phyloP scores from a whole-genome alignment of 2,113 vertebrate species.

The Bujurquina vittata region DNA sequence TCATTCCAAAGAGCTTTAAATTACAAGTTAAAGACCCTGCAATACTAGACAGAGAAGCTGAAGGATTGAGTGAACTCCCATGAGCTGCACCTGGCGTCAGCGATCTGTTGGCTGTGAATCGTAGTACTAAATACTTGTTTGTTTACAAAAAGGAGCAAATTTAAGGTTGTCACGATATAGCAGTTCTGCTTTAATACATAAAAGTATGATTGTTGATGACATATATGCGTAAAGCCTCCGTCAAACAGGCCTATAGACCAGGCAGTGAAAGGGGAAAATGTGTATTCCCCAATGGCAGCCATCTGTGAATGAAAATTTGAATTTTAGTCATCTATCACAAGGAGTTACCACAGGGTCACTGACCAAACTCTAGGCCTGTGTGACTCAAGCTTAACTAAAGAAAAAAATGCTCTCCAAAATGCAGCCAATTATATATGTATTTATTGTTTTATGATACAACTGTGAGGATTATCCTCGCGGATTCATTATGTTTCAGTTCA shows the following conservation, averaged over 20 bases:
- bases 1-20: not conserved
- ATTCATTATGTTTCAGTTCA: not conserved
- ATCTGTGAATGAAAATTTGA: not conserved
- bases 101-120: not conserved
- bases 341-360: not conserved
- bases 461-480: not conserved
- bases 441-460: not conserved
- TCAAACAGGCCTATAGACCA: not conserved
- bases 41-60: not conserved
- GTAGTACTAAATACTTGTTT: not conserved
- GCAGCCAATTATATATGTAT: not conserved
- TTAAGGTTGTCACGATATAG: not conserved
- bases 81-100: not conserved
- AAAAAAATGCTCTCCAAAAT: accelerated
- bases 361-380: no score
- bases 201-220: not conserved
- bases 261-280: not conserved
- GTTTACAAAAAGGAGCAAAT: not conserved
- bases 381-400: not conserved
- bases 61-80: not conserved
- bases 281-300: not conserved
- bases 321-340: not conserved
- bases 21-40: not conserved
- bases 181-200: not conserved
- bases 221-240: not conserved